A percentile compares a stretch with the other conserved stretches of the same genome.
Evolutionary conservation across 1,140 invertebrate genomes (phyloP).

Genomic region (Drosophila yakuba): DNA sequence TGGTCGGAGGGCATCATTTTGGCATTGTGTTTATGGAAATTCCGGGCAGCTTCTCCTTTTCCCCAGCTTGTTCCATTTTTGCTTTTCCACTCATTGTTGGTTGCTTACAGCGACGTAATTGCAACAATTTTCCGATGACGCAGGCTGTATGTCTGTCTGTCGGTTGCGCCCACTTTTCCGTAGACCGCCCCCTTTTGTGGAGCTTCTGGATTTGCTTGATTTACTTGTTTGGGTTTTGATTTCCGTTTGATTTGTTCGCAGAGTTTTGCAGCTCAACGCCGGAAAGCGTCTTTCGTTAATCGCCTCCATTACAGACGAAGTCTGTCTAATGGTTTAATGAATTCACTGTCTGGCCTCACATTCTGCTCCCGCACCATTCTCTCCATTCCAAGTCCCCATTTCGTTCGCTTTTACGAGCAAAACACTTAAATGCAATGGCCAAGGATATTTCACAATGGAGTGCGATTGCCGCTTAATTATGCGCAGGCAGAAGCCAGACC

Average conservation of each 20-base stretch:
- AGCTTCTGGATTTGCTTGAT: constrained; percentile 44
- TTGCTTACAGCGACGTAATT: constrained; percentile 67
- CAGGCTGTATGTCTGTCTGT: constrained; percentile 20
- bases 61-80: constrained; percentile 3
- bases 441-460: constrained; percentile 50
- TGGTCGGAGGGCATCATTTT: constrained; percentile 59
- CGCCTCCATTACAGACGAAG: constrained; percentile 31
- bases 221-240: constrained; percentile 64
- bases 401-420: constrained; percentile 39
- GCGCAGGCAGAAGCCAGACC: constrained; percentile 48
- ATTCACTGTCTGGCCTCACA: constrained; percentile 39
- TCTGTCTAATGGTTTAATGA: constrained; percentile 66
- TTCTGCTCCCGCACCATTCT: not conserved
- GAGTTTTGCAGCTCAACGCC: constrained; percentile 12
- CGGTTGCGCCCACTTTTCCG: constrained; percentile 3
- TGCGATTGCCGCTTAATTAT: constrained; percentile 67
- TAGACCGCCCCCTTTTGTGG: constrained; percentile 1
- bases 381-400: constrained; percentile 1
- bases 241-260: constrained; percentile 56
- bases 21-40: constrained; percentile 79
- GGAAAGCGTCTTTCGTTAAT: constrained; percentile 51
- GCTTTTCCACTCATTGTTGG: constrained; percentile 36
- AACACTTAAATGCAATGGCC: constrained; percentile 62
- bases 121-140: constrained; percentile 70
- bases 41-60: constrained; percentile 27